A percentile compares a stretch with the other conserved stretches of the same genome.
Evolutionary conservation across 2,888 invertebrate species (phyloP).

Genomic region (Hydrotaea diabolus): DNA sequence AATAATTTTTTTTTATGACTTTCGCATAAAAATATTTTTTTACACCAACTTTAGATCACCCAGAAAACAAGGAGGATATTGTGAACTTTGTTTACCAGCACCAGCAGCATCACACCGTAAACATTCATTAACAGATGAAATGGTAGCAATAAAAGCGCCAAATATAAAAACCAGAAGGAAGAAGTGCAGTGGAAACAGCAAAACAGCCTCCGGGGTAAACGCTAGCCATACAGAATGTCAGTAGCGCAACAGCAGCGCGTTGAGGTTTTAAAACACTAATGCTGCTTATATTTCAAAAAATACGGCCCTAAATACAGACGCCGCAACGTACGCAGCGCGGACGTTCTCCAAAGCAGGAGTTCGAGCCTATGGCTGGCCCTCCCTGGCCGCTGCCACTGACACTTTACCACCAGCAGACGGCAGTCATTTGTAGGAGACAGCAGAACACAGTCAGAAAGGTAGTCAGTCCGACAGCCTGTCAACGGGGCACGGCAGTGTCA

Average conservation of each 20-base stretch:
- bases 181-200: neutral
- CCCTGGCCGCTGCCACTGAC: neutral
- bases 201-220: neutral
- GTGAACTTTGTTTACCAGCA: neutral
- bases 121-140: neutral
- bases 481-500: neutral
- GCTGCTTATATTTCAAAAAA: neutral
- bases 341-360: conserved; percentile 1
- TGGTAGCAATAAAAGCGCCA: neutral
- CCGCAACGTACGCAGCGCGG: neutral
- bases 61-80: neutral
- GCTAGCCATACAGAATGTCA: neutral
- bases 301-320: neutral
- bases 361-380: neutral
- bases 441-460: neutral
- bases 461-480: neutral
- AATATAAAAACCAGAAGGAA: neutral
- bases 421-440: neutral
- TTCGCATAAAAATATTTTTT: too few relatives aligned
- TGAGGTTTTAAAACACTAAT: neutral
- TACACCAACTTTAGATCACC: too few relatives aligned
- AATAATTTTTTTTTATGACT: too few relatives aligned
- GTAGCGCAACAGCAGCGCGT: neutral
- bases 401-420: neutral
- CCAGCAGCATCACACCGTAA: neutral